phyloP scores from a whole-genome alignment of 2,888 invertebrate genomes.

The Tiliacea citrago region DNA sequence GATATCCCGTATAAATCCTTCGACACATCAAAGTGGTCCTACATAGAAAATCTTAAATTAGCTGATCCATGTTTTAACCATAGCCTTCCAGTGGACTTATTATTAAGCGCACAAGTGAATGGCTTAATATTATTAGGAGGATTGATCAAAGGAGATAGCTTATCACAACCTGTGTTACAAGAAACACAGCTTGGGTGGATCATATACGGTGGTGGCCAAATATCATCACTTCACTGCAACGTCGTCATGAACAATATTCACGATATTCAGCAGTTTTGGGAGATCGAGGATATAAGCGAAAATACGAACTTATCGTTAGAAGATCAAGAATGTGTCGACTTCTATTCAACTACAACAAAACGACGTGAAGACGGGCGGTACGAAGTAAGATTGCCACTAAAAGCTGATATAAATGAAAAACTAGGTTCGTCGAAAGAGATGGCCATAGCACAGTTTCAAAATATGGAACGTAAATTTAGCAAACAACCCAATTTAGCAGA shows the following conservation, averaged over 20 bases:
- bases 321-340: not conserved
- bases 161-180: no score
- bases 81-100: constrained; percentile 17
- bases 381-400: no score
- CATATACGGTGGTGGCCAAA: no score
- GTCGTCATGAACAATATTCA: no score
- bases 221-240: no score
- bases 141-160: not conserved
- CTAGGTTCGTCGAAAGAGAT: constrained; percentile 2
- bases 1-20: constrained; percentile 17
- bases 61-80: constrained; percentile 25
- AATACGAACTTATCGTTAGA: not conserved
- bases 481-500: constrained; percentile 5
- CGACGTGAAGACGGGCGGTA: not conserved
- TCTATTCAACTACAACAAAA: not conserved
- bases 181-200: no score
- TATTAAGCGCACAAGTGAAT: constrained; percentile 18
- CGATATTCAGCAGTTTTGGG: not conserved
- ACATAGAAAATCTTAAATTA: constrained; percentile 20
- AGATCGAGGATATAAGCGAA: not conserved
- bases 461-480: constrained; percentile 21
- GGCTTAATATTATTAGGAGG: constrained; percentile 1
- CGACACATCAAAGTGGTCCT: constrained; percentile 21
- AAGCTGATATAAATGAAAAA: no score
- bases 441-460: constrained; percentile 20